phyloP scores from a whole-genome alignment of 2,888 invertebrate species.

The Hoplodrina blanda region DNA sequence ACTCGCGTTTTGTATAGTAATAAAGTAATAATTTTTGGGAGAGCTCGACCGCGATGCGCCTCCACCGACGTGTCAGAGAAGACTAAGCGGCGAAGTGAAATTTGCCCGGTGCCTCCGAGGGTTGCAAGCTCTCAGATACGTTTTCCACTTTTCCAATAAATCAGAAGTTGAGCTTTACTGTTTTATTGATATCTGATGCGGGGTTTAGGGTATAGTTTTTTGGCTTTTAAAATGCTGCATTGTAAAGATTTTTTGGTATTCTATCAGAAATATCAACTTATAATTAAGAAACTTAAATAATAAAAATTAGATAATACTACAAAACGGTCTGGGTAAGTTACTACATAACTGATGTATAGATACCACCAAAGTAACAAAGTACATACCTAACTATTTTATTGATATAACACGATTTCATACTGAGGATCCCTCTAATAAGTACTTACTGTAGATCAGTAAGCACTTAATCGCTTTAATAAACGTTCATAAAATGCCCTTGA shows the following conservation, averaged over 20 bases:
- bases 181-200: conserved; percentile 7
- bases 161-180: conserved; percentile 46
- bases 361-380: not conserved
- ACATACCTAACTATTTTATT: not conserved
- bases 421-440: not conserved
- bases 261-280: not conserved
- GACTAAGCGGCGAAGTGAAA: conserved; percentile 79
- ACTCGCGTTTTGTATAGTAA: conserved; percentile 80
- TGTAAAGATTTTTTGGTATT: not conserved
- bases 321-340: too few species aligned
- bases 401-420: not conserved
- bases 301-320: too few species aligned
- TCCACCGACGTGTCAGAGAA: conserved; percentile 75
- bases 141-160: conserved; percentile 68
- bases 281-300: too few species aligned
- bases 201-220: not conserved
- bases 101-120: conserved; percentile 75
- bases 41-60: conserved; percentile 68
- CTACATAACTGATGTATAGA: too few species aligned
- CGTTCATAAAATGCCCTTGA: conserved; percentile 16
- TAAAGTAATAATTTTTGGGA: conserved; percentile 68
- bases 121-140: conserved; percentile 75
- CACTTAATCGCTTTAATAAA: conserved; percentile 4
- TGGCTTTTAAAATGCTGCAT: not conserved
- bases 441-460: not conserved